phyloP scores from a whole-genome alignment of 1,140 invertebrate species.

The Musca domestica region DNA sequence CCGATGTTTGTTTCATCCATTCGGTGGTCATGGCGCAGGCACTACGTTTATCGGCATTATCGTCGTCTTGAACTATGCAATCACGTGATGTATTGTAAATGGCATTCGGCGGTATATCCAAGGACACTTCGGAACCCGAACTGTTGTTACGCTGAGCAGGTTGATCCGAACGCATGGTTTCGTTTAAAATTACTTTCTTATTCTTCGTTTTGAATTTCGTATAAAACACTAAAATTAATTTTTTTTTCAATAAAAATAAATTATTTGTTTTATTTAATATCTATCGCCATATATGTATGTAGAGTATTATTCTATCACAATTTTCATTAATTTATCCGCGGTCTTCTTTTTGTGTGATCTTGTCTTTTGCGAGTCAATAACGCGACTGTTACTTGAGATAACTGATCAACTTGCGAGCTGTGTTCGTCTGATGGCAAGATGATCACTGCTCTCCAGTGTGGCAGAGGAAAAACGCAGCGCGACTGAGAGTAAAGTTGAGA shows the following conservation, averaged over 20 bases:
- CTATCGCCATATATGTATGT: too few species aligned
- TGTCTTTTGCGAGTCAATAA: slow-evolving; percentile 15
- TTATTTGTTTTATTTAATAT: slow-evolving; percentile 4
- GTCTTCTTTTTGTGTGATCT: slow-evolving; percentile 16
- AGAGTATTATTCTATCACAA: slow-evolving; percentile 4
- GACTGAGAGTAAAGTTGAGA: too few species aligned
- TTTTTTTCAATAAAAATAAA: neutral
- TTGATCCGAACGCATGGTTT: neutral
- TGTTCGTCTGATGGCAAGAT: neutral
- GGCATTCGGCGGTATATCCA: slow-evolving; percentile 48
- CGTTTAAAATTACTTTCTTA: neutral
- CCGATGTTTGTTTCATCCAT: slow-evolving; percentile 25
- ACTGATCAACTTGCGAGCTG: slow-evolving; percentile 5
- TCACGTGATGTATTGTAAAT: slow-evolving; percentile 45
- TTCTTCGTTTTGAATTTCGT: neutral
- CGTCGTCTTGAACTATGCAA: slow-evolving; percentile 44
- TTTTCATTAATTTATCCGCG: slow-evolving; percentile 9
- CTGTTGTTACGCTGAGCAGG: slow-evolving; percentile 4
- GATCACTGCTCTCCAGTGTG: neutral
- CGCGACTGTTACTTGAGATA: slow-evolving; percentile 10
- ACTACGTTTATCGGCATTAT: slow-evolving; percentile 25
- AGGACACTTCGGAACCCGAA: slow-evolving; percentile 38
- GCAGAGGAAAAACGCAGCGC: too few species aligned
- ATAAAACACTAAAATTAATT: slow-evolving; percentile 2
- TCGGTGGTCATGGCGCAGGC: slow-evolving; percentile 13